Evolutionary conservation across 2,797 vertebrate species (phyloP), one percentile per base, ranked within the genome.

Genomic region (Coilia nasus): DNA sequence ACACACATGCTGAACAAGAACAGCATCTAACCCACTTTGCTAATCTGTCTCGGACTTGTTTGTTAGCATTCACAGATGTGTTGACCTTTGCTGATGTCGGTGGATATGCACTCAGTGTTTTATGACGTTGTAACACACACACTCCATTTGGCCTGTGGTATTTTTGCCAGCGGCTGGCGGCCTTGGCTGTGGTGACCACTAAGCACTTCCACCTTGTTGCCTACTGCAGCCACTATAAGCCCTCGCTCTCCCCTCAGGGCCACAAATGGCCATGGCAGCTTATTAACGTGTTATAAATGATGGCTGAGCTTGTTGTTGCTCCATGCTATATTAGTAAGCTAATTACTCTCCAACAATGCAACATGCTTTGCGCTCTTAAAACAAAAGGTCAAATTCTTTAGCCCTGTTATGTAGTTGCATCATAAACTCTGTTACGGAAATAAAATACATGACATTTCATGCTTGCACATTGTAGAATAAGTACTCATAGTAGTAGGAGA

Each of bases 71-170:
- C 17, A 28, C 6, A 12, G 15, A 19, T 75, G 35, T 75, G 67
- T 75, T 75, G 67, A 75, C 67, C 67, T 75, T 75, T 3, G 67
- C 15, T 75, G 19, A 75, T 75, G 31, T 35, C 10, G 67, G 31
- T 75, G 67, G 67, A 75, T 75, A 75, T 19, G 67, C 12, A 19
- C 67, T 19, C 64, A 2, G 14, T 75, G 67, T 75, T 75, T 75
- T 75, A 75, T 15, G 67, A 28, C 67, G 19, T 75, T 75, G 67
- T 75, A 75, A 75, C 67, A 35, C 67, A 35, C 28, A 31, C 11
- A 28, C 67, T 75, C 67, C 14, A 75, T 75, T 75, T 35, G 28
- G 6, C 67, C 67, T 17, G 67, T 75, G 67, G 67, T 75, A 75
- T 75, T 75, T 75, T 75, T 75, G 41, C 67, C 67, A 75, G 67